A percentile compares a stretch with the other conserved stretches of the same genome.
Conservation (phyloP, 2,888 invertebrate genomes). For the Drosophila koepferae region DNA sequence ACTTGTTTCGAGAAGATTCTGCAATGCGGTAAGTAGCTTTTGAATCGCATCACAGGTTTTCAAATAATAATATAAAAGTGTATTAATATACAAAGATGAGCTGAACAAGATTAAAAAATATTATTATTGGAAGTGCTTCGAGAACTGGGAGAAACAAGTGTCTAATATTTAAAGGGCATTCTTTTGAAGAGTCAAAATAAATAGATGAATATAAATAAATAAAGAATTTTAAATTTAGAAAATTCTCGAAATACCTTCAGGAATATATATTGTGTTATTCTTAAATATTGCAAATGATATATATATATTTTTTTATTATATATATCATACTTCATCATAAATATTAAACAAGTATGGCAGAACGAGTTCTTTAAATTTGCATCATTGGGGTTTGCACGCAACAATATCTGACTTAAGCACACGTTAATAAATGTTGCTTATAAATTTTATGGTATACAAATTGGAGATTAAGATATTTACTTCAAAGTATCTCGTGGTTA, state of each 20-base stretch:
- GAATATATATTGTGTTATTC: not conserved
- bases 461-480: not conserved
- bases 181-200: too few species aligned
- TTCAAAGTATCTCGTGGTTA: not conserved
- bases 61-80: not conserved
- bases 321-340: not conserved
- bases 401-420: not conserved
- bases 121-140: not conserved
- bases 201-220: not conserved
- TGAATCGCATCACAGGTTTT: too few species aligned
- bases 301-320: not conserved
- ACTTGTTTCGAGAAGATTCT: not conserved
- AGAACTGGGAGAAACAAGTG: not conserved
- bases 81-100: not conserved
- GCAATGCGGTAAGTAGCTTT: not conserved
- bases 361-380: not conserved
- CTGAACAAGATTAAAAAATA: not conserved
- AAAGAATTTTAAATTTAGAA: not conserved
- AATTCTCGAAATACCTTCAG: not conserved
- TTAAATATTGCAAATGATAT: not conserved
- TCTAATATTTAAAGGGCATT: too few species aligned
- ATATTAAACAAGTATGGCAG: not conserved
- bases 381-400: not conserved
- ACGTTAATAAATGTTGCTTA: not conserved
- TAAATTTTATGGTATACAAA: not conserved